These are phyloP conservation scores for Hydrotaea diabolus DNA, from an alignment of 2,888 invertebrate species.

Conservation along the genomic window DNA sequence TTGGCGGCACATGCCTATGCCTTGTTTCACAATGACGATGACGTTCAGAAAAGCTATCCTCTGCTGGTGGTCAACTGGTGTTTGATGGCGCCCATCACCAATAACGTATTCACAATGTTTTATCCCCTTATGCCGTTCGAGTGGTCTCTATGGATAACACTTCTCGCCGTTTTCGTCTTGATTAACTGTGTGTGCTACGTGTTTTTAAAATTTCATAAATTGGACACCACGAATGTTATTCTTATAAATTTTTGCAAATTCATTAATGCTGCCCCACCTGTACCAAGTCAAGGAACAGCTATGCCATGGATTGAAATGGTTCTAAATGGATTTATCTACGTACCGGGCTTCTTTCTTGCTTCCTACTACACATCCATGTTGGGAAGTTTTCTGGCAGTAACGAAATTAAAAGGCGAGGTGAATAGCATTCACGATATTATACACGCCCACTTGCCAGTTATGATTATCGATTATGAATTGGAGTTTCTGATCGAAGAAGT, in stretches of 20 bases:
- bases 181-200: constrained; percentile 7
- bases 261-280: constrained; percentile 33
- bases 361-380: constrained; percentile 74
- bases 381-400: constrained; percentile 76
- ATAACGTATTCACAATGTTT: constrained; percentile 72
- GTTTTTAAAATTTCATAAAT: not conserved
- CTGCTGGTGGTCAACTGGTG: constrained; percentile 75
- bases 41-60: constrained; percentile 74
- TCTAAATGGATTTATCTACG: constrained; percentile 22
- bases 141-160: constrained; percentile 71
- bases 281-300: not conserved
- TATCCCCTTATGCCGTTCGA: constrained; percentile 74
- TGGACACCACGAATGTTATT: constrained; percentile 18
- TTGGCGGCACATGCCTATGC: constrained; percentile 75
- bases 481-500: constrained; percentile 71
- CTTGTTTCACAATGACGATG: constrained; percentile 72
- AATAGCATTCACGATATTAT: constrained; percentile 73
- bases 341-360: constrained; percentile 71
- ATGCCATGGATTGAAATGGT: constrained; percentile 41
- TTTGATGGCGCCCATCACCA: constrained; percentile 75
- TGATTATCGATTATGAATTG: constrained; percentile 74
- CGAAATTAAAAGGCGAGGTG: constrained; percentile 73
- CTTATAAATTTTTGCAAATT: constrained; percentile 47
- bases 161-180: constrained; percentile 65
- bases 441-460: constrained; percentile 70